A percentile compares a stretch with the other conserved stretches of the same genome.
Conservation (phyloP, 2,797 vertebrate genomes). For the Aulostomus chinensis region DNA sequence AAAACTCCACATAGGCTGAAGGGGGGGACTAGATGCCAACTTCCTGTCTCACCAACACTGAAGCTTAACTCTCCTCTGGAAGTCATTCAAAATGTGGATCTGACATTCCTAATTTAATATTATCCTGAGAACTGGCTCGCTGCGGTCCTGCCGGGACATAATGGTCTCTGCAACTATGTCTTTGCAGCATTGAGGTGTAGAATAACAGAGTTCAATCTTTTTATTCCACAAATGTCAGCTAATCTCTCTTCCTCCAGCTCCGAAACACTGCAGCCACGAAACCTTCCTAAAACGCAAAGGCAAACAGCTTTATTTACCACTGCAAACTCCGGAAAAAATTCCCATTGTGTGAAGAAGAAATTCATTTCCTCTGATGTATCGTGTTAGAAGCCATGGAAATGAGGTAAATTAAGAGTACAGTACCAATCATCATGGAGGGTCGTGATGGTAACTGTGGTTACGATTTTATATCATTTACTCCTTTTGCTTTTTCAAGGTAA, state of each 20-base stretch:
- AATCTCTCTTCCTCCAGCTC: not conserved
- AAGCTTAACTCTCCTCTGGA: not conserved
- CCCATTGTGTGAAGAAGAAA: no score
- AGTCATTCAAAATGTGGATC: not conserved
- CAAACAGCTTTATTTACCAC: no score
- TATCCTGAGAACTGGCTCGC: not conserved
- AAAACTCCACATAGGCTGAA: not conserved
- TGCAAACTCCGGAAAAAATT: no score
- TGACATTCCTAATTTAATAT: constrained; percentile 13
- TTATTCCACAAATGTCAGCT: constrained; percentile 8
- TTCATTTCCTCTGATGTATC: no score
- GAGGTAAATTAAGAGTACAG: no score
- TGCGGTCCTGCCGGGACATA: constrained; percentile 6
- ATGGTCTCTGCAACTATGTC: not conserved
- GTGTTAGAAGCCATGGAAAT: no score
- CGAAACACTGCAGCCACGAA: not conserved
- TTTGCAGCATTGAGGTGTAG: constrained; percentile 8
- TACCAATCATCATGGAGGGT: no score
- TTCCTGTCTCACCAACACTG: not conserved
- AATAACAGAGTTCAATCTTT: constrained; percentile 17
- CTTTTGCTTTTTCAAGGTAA: no score
- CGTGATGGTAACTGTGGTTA: no score
- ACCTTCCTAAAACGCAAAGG: no score
- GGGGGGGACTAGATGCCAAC: not conserved
- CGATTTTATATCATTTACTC: no score